phyloP scores from a whole-genome alignment of 2,113 vertebrate species.

The Octodon degus region DNA sequence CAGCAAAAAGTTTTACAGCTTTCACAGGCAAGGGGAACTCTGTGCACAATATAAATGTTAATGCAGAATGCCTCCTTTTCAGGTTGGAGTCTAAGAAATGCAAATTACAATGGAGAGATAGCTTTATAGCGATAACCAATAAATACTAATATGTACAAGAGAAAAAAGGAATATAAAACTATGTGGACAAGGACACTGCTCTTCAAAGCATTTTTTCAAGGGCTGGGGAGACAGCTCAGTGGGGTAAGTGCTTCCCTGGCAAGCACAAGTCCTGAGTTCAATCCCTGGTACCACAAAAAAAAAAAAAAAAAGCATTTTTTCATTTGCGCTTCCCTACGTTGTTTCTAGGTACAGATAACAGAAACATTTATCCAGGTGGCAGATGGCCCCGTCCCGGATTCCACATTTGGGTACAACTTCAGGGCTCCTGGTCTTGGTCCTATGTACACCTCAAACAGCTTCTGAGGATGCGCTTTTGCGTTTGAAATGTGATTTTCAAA shows the following conservation, averaged over 20 bases:
- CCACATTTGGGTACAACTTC: no score
- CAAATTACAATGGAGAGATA: background rate
- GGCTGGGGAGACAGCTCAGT: no score
- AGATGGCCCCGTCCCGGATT: background rate
- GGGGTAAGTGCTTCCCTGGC: no score
- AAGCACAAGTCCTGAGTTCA: no score
- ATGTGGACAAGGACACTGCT: background rate
- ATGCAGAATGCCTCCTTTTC: background rate
- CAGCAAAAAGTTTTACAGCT: background rate
- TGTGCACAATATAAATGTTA: background rate
- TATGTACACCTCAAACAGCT: accelerated
- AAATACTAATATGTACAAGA: background rate
- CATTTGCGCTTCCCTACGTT: background rate
- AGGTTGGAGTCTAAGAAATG: conserved; percentile 6
- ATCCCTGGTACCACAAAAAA: no score
- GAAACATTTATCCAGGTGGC: background rate
- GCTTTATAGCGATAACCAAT: background rate
- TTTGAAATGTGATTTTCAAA: background rate
- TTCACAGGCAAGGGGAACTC: background rate
- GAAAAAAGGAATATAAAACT: background rate
- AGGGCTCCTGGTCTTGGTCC: background rate
- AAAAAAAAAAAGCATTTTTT: background rate
- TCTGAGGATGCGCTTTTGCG: background rate
- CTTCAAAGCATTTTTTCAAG: background rate
- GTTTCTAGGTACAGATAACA: background rate